Percentiles rank a stretch among this genome's conserved stretches.
Evolutionary conservation across 2,797 vertebrate genomes (phyloP).

Genomic region (Poeciliopsis infans): DNA sequence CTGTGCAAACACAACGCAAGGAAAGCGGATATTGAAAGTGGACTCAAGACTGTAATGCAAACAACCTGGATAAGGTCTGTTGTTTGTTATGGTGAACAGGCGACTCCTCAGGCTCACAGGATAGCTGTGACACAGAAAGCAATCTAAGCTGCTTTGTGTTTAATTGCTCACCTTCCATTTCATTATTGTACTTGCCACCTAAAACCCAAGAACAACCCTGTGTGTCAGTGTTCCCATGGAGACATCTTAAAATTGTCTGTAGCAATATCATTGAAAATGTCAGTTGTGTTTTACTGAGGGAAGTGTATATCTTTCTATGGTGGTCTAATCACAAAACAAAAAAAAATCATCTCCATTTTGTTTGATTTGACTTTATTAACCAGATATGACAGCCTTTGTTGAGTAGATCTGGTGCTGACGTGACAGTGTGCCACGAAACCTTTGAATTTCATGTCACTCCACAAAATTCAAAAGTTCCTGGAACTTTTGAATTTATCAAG

Average conservation of each 20-base stretch:
- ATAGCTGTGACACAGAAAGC: conserved; percentile 29
- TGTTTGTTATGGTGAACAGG: conserved; percentile 31
- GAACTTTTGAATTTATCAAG: not conserved
- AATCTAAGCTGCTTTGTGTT: conserved; percentile 51
- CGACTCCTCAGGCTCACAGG: conserved; percentile 35
- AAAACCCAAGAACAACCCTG: conserved; percentile 54
- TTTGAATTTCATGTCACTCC: no score
- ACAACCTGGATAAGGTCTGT: conserved; percentile 32
- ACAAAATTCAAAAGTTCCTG: not conserved
- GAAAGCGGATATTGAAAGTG: conserved; percentile 32
- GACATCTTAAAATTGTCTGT: conserved; percentile 40
- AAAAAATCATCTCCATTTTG: conserved; percentile 41
- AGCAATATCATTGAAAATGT: conserved; percentile 45
- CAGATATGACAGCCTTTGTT: conserved; percentile 20
- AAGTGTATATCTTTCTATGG: not conserved
- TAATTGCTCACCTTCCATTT: conserved; percentile 47
- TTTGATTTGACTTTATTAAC: conserved; percentile 36
- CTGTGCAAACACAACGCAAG: conserved; percentile 6
- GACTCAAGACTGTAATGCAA: conserved; percentile 22
- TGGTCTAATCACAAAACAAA: not conserved
- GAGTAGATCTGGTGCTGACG: not conserved
- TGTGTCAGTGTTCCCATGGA: conserved; percentile 48
- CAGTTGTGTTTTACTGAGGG: conserved; percentile 27
- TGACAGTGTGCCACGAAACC: not conserved
- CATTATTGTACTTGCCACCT: conserved; percentile 60